These are phyloP conservation scores for Todiramphus chloris DNA, from an alignment of 2,113 vertebrate species.

Conservation along the genomic window DNA sequence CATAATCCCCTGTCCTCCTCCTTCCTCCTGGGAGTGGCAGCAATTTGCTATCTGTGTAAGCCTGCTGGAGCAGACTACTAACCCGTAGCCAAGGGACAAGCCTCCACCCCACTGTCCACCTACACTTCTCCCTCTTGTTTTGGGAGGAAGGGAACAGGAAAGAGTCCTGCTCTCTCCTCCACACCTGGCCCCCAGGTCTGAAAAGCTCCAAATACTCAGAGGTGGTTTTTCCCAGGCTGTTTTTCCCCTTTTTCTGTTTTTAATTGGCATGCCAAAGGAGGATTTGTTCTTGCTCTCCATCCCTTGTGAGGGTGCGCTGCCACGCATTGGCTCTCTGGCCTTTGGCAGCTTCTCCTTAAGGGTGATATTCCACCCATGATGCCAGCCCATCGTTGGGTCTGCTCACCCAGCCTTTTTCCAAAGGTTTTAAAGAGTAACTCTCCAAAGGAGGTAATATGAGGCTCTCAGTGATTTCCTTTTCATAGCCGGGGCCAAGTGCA, in stretches of 20 bases:
- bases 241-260: not conserved
- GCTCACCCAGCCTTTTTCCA: not conserved
- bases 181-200: not conserved
- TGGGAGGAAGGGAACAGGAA: not conserved
- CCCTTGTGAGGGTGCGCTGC: rapidly evolving
- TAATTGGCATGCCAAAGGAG: not conserved
- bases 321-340: not conserved
- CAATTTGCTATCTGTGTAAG: not conserved
- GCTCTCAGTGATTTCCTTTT: not conserved
- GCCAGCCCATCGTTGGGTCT: not conserved
- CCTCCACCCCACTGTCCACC: slow-evolving; percentile 30
- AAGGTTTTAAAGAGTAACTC: not conserved
- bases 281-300: not conserved
- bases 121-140: not conserved
- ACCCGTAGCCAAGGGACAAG: not conserved
- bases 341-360: not conserved
- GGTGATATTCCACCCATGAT: not conserved
- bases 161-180: not conserved
- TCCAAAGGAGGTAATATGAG: not conserved
- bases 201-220: not conserved
- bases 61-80: slow-evolving; percentile 26
- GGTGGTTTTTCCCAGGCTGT: not conserved
- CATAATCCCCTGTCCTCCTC: slow-evolving; percentile 58
- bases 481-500: not conserved
- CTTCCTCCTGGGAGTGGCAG: slow-evolving; percentile 60